These are phyloP conservation scores for Teinopalpus imperialis DNA, from an alignment of 2,888 invertebrate genomes.

Conservation along the genomic window DNA sequence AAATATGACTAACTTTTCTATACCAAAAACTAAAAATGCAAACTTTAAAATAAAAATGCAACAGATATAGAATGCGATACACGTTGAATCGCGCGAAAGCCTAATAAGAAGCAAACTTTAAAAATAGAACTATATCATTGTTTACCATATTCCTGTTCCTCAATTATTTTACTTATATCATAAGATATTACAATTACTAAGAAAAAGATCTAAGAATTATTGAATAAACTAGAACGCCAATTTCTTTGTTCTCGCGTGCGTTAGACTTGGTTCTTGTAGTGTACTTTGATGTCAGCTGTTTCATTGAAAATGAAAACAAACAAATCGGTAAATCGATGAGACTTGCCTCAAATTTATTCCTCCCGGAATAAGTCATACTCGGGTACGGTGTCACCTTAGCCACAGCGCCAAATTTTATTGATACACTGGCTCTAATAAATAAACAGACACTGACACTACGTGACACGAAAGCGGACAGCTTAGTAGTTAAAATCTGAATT, in stretches of 20 bases:
- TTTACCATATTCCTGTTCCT: slow-evolving; percentile 8
- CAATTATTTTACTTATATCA: not conserved
- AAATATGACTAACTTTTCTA: not conserved
- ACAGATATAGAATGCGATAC: slow-evolving; percentile 2
- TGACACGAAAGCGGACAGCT: slow-evolving; percentile 59
- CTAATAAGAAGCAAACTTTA: slow-evolving; percentile 18
- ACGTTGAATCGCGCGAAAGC: slow-evolving; percentile 9
- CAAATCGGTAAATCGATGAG: slow-evolving; percentile 34
- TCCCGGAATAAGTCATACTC: slow-evolving; percentile 84
- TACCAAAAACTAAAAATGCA: not conserved
- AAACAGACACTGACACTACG: slow-evolving; percentile 35
- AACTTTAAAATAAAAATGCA: not conserved
- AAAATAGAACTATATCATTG: slow-evolving; percentile 28
- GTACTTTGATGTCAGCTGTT: slow-evolving; percentile 82
- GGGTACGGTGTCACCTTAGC: slow-evolving; percentile 77
- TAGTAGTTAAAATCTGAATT: slow-evolving; percentile 47
- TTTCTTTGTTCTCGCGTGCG: slow-evolving; percentile 17
- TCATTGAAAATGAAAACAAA: slow-evolving; percentile 70
- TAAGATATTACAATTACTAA: not conserved
- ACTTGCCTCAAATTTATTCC: slow-evolving; percentile 85
- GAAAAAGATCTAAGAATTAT: not conserved
- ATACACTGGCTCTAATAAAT: slow-evolving; percentile 17
- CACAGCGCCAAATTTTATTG: slow-evolving; percentile 64
- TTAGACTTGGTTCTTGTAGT: slow-evolving; percentile 20
- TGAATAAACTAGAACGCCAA: not conserved